Conservation (phyloP, 2,888 invertebrate species). For the Ophion slaviceki region DNA sequence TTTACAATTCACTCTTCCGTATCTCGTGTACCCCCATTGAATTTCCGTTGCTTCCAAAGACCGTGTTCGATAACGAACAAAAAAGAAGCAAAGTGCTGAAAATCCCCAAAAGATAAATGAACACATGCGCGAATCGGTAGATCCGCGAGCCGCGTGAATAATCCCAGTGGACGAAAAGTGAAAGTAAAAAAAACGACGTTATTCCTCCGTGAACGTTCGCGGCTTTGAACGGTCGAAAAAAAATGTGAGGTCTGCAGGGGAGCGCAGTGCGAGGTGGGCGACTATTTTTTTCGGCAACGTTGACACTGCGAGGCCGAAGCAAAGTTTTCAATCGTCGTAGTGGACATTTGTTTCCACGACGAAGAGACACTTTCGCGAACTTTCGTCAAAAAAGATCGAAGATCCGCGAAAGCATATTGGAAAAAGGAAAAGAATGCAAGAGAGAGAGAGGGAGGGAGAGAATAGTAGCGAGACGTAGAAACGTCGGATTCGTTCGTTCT, state of each 20-base stretch:
- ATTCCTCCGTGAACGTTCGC: no score
- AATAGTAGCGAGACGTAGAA: no score
- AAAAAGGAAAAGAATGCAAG: no score
- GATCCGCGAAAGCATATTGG: no score
- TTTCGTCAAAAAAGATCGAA: no score
- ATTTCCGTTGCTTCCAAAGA: neutral
- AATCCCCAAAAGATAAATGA: no score
- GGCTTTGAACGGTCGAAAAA: no score
- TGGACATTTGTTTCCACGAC: neutral
- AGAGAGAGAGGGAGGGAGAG: no score
- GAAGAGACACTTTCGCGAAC: neutral
- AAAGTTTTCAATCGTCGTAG: neutral
- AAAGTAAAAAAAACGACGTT: conserved; percentile 8
- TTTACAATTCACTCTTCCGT: neutral
- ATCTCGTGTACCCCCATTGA: neutral
- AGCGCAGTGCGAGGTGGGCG: neutral
- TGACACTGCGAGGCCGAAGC: neutral
- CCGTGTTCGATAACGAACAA: neutral
- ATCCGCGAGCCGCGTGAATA: neutral
- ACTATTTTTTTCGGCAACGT: neutral
- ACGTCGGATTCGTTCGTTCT: no score
- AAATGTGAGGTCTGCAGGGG: no score
- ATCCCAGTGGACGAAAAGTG: conserved; percentile 31
- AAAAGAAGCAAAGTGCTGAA: neutral
- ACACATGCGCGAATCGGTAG: no score